Percentiles rank a stretch among this genome's conserved stretches.
These are phyloP conservation scores for Leptodactylus fallax DNA, from an alignment of 2,797 vertebrate genomes.

Conservation along the genomic window DNA sequence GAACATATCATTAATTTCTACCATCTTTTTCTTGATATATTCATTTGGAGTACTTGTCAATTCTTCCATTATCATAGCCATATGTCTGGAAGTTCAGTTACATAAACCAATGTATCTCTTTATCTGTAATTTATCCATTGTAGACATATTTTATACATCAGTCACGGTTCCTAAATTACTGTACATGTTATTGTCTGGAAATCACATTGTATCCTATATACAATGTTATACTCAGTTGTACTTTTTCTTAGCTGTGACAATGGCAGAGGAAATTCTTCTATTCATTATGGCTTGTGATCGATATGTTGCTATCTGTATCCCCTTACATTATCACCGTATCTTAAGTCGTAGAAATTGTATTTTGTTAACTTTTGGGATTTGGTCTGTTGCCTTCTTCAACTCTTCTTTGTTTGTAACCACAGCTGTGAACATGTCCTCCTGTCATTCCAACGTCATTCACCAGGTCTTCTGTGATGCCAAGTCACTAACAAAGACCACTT, in stretches of 20 bases:
- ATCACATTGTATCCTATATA: too few species aligned
- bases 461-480: background rate
- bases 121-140: too few species aligned
- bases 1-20: background rate
- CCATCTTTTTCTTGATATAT: background rate
- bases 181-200: too few species aligned
- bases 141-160: too few species aligned
- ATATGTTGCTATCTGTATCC: conserved; percentile 45
- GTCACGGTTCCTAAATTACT: too few species aligned
- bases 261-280: background rate
- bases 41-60: background rate
- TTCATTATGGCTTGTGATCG: conserved; percentile 49
- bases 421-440: background rate
- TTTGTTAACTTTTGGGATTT: background rate
- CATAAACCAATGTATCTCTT: too few species aligned
- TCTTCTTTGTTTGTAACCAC: background rate
- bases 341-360: background rate
- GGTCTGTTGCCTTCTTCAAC: background rate
- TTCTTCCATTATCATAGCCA: too few species aligned
- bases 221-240: conserved; percentile 44
- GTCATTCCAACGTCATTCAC: background rate
- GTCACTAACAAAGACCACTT: too few species aligned
- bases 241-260: background rate
- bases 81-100: too few species aligned
- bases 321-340: conserved; percentile 28